Conservation (phyloP, 2,113 vertebrate genomes). For the Laterallus jamaicensis region DNA sequence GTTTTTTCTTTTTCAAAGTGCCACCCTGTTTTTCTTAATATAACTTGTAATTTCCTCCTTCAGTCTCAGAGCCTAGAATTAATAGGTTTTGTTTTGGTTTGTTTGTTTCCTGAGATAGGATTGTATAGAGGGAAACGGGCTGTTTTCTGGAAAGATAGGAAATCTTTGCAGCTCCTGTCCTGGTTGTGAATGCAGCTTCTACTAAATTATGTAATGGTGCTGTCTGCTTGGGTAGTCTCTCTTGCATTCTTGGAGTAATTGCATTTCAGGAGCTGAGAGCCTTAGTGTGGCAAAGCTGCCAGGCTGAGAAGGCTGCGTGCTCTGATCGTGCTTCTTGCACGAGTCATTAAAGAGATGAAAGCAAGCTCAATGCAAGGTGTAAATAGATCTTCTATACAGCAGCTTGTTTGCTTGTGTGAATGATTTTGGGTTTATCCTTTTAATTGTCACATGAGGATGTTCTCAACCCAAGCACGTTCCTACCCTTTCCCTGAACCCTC, state of each 20-base stretch:
- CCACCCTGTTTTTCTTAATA: conserved; percentile 23
- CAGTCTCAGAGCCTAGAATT: conserved; percentile 27
- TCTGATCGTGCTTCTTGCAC: neutral
- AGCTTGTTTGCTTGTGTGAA: neutral
- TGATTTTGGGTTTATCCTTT: neutral
- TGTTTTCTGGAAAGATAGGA: conserved; percentile 36
- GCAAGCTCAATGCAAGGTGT: neutral
- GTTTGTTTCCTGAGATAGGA: conserved; percentile 51
- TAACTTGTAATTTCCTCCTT: conserved; percentile 51
- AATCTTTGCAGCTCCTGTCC: conserved; percentile 35
- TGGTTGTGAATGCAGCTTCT: neutral
- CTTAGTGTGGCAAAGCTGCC: neutral
- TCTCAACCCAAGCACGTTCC: neutral
- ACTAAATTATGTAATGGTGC: neutral
- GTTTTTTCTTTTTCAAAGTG: neutral
- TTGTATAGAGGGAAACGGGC: conserved; percentile 60
- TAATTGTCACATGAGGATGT: neutral
- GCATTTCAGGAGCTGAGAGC: neutral
- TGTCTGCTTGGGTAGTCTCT: neutral
- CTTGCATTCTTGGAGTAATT: neutral
- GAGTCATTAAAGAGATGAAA: neutral
- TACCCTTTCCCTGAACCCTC: neutral
- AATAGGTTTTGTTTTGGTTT: conserved; percentile 34
- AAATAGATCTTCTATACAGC: neutral
- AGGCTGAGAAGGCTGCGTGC: neutral